Evolutionary conservation across 2,888 invertebrate species (phyloP).

Genomic region (Ctena decussata): DNA sequence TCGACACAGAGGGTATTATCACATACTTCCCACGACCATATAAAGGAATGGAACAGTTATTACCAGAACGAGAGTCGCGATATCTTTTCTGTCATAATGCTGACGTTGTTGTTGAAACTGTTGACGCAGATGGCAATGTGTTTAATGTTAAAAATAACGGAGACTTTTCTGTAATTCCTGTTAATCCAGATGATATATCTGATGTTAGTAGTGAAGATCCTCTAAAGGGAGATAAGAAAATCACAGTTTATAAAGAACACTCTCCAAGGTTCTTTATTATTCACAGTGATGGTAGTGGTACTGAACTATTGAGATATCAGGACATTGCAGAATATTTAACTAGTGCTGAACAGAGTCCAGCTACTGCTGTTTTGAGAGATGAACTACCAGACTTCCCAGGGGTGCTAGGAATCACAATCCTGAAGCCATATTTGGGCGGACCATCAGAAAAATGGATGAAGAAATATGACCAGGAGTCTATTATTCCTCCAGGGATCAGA

Average conservation of each 20-base stretch:
- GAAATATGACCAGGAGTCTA: constrained; percentile 83
- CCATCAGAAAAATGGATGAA: constrained; percentile 85
- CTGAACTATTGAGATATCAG: constrained; percentile 84
- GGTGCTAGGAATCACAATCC: constrained; percentile 83
- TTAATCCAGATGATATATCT: constrained; percentile 73
- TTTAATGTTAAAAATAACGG: constrained; percentile 85
- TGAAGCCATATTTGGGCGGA: constrained; percentile 81
- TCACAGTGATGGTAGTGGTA: constrained; percentile 85
- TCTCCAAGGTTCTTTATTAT: constrained; percentile 85
- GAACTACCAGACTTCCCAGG: constrained; percentile 85
- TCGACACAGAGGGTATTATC: constrained; percentile 77
- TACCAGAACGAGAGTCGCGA: constrained; percentile 77
- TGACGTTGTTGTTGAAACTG: constrained; percentile 82
- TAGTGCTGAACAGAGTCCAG: constrained; percentile 83
- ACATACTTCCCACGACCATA: constrained; percentile 80
- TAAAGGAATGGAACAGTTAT: constrained; percentile 75
- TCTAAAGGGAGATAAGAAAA: constrained; percentile 64
- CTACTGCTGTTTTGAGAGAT: constrained; percentile 84
- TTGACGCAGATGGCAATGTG: constrained; percentile 84
- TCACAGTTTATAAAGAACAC: constrained; percentile 80
- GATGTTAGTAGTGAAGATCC: constrained; percentile 72
- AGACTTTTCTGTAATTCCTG: constrained; percentile 78
- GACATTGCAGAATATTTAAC: constrained; percentile 85
- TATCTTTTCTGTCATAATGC: constrained; percentile 84
- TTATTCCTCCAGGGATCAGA: constrained; percentile 85